A percentile compares a stretch with the other conserved stretches of the same genome.
These are phyloP conservation scores for Brachypteracias leptosomus DNA, from an alignment of 2,113 vertebrate species.

Conservation along the genomic window DNA sequence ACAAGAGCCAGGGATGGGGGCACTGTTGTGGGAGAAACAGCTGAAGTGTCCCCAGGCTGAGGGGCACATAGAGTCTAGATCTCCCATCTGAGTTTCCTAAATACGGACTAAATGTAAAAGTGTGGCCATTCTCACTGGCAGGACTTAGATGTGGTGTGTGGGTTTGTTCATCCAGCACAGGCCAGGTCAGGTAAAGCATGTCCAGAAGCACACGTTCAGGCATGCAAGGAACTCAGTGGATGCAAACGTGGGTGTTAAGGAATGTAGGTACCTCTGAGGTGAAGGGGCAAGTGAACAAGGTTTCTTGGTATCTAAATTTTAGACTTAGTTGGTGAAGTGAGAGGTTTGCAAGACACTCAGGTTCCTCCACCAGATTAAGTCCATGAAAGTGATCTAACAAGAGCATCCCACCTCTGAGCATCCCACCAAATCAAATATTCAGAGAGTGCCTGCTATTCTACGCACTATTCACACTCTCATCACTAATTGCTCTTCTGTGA, in stretches of 20 bases:
- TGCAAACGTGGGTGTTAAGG: constrained; percentile 43
- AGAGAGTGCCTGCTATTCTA: not conserved
- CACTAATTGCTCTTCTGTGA: not conserved
- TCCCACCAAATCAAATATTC: not conserved
- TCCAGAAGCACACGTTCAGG: constrained; percentile 42
- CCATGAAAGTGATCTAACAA: not conserved
- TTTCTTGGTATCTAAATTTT: not conserved
- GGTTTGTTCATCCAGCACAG: not conserved
- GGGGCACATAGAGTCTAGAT: not conserved
- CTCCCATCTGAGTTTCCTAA: not conserved
- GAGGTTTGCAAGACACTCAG: not conserved
- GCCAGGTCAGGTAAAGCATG: constrained; percentile 12
- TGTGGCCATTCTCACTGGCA: rapidly evolving
- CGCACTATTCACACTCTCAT: not conserved
- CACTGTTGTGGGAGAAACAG: not conserved
- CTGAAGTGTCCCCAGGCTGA: not conserved
- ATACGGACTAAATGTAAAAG: not conserved
- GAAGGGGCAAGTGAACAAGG: not conserved
- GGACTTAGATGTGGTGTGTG: rapidly evolving
- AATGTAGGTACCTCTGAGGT: constrained; percentile 32
- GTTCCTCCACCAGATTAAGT: not conserved
- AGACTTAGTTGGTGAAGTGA: not conserved
- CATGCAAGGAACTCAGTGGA: constrained; percentile 45
- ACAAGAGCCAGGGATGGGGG: not conserved
- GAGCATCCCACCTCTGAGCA: not conserved